These are phyloP conservation scores for Sebastes itinus DNA, from an alignment of 2,797 vertebrate species.

Conservation along the genomic window DNA sequence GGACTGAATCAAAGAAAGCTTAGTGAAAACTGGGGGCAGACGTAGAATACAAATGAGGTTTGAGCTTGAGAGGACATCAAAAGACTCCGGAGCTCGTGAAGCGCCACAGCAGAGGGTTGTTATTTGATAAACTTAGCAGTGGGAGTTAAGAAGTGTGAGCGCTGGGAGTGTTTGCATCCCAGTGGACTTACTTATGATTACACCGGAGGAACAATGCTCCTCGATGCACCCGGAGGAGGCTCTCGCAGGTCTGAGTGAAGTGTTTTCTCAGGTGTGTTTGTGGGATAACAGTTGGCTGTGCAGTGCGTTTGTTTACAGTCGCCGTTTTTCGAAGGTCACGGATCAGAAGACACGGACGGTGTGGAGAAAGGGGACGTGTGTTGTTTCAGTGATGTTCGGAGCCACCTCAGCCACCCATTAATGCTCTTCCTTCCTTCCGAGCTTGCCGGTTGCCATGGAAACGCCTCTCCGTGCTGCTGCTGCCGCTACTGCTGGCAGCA, in stretches of 20 bases:
- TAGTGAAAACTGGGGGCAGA: conserved; percentile 35
- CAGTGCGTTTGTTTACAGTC: conserved; percentile 29
- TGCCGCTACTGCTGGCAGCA: conserved; percentile 9
- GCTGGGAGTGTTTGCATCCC: conserved; percentile 43
- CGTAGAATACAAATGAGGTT: conserved; percentile 65
- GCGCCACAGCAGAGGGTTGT: conserved; percentile 22
- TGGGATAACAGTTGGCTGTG: conserved; percentile 5
- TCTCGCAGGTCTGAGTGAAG: neutral
- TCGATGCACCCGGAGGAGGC: neutral
- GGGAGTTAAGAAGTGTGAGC: conserved; percentile 30
- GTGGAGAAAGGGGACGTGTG: conserved; percentile 20
- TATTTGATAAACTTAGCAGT: conserved; percentile 62
- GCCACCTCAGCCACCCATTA: conserved; percentile 47
- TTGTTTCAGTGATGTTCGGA: conserved; percentile 44
- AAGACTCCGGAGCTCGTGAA: conserved; percentile 14
- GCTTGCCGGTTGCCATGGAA: conserved; percentile 75
- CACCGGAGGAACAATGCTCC: conserved; percentile 1
- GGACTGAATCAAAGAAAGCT: conserved; percentile 55
- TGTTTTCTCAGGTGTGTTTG: conserved; percentile 18
- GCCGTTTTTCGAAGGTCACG: conserved; percentile 35
- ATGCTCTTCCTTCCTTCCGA: conserved; percentile 37
- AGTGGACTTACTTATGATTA: conserved; percentile 31
- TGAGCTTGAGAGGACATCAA: conserved; percentile 59
- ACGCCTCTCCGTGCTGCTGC: conserved; percentile 53
- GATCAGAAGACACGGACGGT: conserved; percentile 17